These are phyloP conservation scores for Melanotaenia pygmaea DNA, from an alignment of 2,797 vertebrate genomes.

Conservation along the genomic window DNA sequence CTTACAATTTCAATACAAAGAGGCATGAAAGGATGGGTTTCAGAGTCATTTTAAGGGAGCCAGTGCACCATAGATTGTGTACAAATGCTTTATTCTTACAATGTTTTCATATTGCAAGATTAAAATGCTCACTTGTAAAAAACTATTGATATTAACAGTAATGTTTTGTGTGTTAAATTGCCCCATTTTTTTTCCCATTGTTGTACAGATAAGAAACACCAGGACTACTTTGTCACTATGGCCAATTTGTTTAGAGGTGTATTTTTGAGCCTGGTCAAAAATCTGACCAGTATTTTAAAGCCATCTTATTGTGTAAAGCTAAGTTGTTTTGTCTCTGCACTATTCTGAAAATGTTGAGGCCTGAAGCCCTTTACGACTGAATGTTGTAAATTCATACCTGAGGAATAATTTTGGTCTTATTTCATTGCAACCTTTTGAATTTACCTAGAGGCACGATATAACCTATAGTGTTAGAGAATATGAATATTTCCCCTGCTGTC, in stretches of 20 bases:
- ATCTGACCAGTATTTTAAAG: slow-evolving; percentile 1
- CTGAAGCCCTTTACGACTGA: slow-evolving; percentile 26
- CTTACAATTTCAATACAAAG: slow-evolving; percentile 1
- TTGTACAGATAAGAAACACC: background rate
- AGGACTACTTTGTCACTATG: background rate
- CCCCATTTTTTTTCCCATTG: background rate
- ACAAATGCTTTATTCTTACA: slow-evolving; percentile 1
- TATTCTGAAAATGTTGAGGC: slow-evolving; percentile 44
- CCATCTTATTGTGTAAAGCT: background rate
- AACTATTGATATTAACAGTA: background rate
- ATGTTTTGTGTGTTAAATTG: background rate
- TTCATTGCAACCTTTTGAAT: slow-evolving; percentile 45
- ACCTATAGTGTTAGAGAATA: slow-evolving; percentile 18
- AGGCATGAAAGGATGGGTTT: background rate
- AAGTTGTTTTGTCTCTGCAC: slow-evolving; percentile 5
- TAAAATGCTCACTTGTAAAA: background rate
- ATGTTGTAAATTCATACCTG: slow-evolving; percentile 2
- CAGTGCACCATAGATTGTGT: background rate
- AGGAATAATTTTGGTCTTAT: slow-evolving; percentile 20
- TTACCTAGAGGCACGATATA: slow-evolving; percentile 29
- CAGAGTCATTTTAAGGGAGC: slow-evolving; percentile 3
- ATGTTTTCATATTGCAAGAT: slow-evolving; percentile 16
- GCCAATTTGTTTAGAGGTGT: slow-evolving; percentile 1
- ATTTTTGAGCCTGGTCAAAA: background rate
- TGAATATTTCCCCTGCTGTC: slow-evolving; percentile 21